phyloP scores from a whole-genome alignment of 1,140 invertebrate genomes.

The Aphelinus certus region DNA sequence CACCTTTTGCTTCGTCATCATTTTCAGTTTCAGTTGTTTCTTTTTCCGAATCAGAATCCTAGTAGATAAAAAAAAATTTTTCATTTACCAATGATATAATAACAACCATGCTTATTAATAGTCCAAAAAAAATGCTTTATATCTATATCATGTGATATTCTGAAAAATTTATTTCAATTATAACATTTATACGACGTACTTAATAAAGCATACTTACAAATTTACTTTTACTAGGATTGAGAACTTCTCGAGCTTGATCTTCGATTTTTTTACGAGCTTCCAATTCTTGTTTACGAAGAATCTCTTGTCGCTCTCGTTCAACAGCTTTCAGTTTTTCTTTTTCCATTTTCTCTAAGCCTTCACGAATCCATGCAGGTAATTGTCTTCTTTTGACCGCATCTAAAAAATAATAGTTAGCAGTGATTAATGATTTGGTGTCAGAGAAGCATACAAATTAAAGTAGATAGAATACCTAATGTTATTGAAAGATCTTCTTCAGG shows the following conservation, averaged over 20 bases:
- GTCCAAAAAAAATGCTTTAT: background rate
- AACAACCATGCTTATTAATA: background rate
- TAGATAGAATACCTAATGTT: constrained; percentile 56
- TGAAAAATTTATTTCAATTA: constrained; percentile 7
- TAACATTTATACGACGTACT: too few relatives aligned
- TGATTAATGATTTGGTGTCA: too few relatives aligned
- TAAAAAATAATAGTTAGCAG: constrained; percentile 50
- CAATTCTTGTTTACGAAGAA: constrained; percentile 71
- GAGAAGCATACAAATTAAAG: constrained; percentile 14
- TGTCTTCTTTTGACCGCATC: constrained; percentile 91
- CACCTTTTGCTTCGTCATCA: constrained; percentile 43
- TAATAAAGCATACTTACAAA: constrained; percentile 73
- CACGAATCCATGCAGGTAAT: constrained; percentile 94
- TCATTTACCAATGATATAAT: background rate
- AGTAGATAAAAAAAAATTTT: constrained; percentile 15
- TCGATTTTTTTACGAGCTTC: constrained; percentile 71
- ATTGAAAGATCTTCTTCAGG: constrained; percentile 61
- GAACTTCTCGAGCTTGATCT: constrained; percentile 69
- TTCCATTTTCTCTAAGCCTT: constrained; percentile 98
- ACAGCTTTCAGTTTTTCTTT: constrained; percentile 90
- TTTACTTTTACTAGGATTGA: constrained; percentile 80
- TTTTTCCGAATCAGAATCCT: constrained; percentile 70
- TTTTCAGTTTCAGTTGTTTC: constrained; percentile 62
- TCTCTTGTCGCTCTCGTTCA: constrained; percentile 78
- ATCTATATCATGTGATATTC: too few relatives aligned